Percentiles rank a stretch among this genome's conserved stretches.
Conservation (phyloP, 1,140 invertebrate species). For the Drosophila pachea region DNA sequence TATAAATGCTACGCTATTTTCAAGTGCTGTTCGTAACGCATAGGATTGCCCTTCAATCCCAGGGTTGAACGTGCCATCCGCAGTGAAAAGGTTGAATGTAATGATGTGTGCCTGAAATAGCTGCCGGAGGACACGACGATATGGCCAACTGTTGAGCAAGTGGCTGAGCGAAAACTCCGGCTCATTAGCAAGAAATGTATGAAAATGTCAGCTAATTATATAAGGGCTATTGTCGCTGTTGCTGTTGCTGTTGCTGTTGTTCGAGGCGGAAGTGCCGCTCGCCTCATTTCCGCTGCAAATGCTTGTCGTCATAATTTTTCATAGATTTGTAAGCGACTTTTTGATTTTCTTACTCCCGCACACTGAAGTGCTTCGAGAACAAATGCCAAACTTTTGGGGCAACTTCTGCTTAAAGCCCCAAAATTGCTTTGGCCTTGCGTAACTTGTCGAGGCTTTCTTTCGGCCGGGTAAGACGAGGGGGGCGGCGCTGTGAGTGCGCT, state of each 20-base stretch:
- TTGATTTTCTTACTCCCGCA: slow-evolving; percentile 39
- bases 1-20: slow-evolving; percentile 75
- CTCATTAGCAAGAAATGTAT: slow-evolving; percentile 50
- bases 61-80: slow-evolving; percentile 19
- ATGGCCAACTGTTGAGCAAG: slow-evolving; percentile 55
- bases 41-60: slow-evolving; percentile 17
- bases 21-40: slow-evolving; percentile 50
- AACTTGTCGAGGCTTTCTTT: neutral
- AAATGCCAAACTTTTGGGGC: slow-evolving; percentile 60
- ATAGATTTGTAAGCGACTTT: slow-evolving; percentile 43
- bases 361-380: slow-evolving; percentile 56
- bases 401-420: slow-evolving; percentile 63
- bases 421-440: slow-evolving; percentile 26
- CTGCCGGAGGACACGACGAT: slow-evolving; percentile 28
- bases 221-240: slow-evolving; percentile 34
- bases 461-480: too few relatives aligned
- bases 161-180: neutral
- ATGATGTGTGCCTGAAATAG: slow-evolving; percentile 25
- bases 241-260: slow-evolving; percentile 29
- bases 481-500: neutral
- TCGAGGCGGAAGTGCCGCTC: slow-evolving; percentile 53
- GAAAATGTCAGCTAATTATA: slow-evolving; percentile 67
- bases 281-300: slow-evolving; percentile 68
- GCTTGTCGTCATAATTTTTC: slow-evolving; percentile 69
- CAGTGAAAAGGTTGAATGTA: slow-evolving; percentile 50